A percentile compares a stretch with the other conserved stretches of the same genome.
These are phyloP conservation scores for Griposia aprilina DNA, from an alignment of 2,888 invertebrate species.

Conservation along the genomic window DNA sequence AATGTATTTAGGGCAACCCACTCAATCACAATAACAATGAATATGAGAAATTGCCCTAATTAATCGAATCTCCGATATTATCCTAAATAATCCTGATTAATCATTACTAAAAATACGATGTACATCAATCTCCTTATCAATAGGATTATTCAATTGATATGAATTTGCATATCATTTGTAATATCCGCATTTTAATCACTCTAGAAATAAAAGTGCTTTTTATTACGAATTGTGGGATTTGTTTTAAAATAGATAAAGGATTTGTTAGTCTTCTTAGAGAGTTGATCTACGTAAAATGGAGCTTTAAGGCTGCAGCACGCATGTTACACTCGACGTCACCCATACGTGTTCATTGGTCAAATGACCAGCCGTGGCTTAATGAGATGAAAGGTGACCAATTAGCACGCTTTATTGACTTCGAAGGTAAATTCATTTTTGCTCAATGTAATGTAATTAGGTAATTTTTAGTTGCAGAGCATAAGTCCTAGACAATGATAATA, in stretches of 20 bases:
- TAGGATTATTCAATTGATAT: slow-evolving; percentile 1
- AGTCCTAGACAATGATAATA: neutral
- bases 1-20: neutral
- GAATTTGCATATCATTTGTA: neutral
- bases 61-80: neutral
- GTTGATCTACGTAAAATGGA: neutral
- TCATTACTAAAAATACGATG: neutral
- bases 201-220: neutral
- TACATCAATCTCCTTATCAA: neutral
- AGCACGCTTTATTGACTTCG: neutral
- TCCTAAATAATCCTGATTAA: neutral
- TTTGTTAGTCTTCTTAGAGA: neutral
- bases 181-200: neutral
- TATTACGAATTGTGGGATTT: neutral
- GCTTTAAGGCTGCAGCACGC: neutral
- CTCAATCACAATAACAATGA: neutral
- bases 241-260: neutral
- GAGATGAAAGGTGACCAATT: neutral
- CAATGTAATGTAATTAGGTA: neutral
- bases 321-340: neutral
- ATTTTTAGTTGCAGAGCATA: neutral
- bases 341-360: neutral
- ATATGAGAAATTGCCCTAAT: neutral
- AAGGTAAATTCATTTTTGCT: neutral
- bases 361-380: neutral